Conservation (phyloP, 2,888 invertebrate species). For the Limulus polyphemus region DNA sequence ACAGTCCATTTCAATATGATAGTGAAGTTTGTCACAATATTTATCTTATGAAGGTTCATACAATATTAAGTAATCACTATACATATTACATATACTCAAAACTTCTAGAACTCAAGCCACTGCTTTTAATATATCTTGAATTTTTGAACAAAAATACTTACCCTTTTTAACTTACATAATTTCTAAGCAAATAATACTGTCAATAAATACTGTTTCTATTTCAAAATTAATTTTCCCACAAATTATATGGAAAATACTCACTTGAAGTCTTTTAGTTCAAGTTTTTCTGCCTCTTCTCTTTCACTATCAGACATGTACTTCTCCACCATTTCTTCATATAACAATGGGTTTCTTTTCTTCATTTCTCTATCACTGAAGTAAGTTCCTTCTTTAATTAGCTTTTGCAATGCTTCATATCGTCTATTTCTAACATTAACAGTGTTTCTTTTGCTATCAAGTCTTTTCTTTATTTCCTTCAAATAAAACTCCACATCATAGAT, state of each 20-base stretch:
- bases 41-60: too few relatives aligned
- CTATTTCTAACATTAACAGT: constrained; percentile 57
- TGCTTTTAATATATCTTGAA: too few relatives aligned
- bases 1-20: too few relatives aligned
- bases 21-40: too few relatives aligned
- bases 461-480: constrained; percentile 42
- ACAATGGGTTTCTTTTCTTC: constrained; percentile 77
- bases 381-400: constrained; percentile 51
- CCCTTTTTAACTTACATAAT: too few relatives aligned
- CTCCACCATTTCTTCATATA: constrained; percentile 81
- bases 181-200: too few relatives aligned
- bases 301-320: constrained; percentile 68
- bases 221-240: too few relatives aligned
- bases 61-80: too few relatives aligned
- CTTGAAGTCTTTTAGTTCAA: constrained; percentile 32
- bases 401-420: constrained; percentile 64
- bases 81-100: too few relatives aligned
- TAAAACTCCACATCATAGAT: constrained; percentile 51
- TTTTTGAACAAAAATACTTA: too few relatives aligned
- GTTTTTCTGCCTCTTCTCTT: constrained; percentile 42
- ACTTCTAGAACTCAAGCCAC: too few relatives aligned
- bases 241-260: not conserved
- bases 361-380: constrained; percentile 88
- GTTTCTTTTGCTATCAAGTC: constrained; percentile 23
- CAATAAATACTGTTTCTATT: too few relatives aligned